These are phyloP conservation scores for Varanus salvator DNA, from an alignment of 2,113 vertebrate species.

Conservation along the genomic window DNA sequence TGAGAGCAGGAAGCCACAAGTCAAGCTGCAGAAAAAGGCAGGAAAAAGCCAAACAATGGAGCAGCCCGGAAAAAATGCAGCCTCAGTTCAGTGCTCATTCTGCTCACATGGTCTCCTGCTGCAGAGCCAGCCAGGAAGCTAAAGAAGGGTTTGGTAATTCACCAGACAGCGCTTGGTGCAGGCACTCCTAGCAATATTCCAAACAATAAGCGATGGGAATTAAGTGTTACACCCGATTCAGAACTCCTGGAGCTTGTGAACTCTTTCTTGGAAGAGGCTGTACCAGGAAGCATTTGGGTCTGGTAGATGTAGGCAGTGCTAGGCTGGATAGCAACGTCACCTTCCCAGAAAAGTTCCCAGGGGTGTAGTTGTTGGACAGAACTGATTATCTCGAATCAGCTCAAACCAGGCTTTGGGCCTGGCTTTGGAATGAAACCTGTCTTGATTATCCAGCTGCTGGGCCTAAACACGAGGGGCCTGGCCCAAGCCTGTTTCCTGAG, in stretches of 20 bases:
- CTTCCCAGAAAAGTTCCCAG: background rate
- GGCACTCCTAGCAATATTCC: too few relatives aligned
- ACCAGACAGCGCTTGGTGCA: background rate
- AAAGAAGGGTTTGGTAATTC: accelerated
- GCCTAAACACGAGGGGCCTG: too few relatives aligned
- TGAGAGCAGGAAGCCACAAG: constrained; percentile 36
- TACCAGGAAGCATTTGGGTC: background rate
- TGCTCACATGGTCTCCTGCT: too few relatives aligned
- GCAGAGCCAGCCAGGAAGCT: background rate
- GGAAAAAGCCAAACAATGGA: constrained; percentile 30
- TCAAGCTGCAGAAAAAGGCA: background rate
- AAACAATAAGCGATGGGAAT: too few relatives aligned
- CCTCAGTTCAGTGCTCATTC: background rate
- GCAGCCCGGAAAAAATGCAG: background rate
- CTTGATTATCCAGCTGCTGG: background rate
- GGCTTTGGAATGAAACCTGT: background rate
- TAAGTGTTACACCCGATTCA: background rate
- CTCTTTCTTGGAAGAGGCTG: too few relatives aligned
- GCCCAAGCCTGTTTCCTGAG: too few relatives aligned
- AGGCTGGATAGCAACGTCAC: background rate
- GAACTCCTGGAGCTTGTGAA: background rate
- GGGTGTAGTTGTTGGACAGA: background rate
- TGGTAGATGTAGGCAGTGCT: background rate
- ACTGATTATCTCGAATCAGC: background rate
- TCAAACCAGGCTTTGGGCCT: background rate